Conservation (phyloP, 2,888 invertebrate species). For the Heliconius aoede region DNA sequence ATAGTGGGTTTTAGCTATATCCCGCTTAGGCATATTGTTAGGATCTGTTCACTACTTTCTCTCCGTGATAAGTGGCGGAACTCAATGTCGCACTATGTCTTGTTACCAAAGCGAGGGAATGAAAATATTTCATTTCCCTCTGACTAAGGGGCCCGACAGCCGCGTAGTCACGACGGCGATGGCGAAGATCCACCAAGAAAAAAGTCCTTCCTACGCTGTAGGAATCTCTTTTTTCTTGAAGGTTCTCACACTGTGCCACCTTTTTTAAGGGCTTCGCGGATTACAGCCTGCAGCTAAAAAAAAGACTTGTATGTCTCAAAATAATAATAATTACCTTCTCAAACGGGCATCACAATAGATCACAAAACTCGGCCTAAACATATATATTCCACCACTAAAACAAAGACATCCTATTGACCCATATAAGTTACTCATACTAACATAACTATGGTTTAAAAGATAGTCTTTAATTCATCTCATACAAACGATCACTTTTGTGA, state of each 20-base stretch:
- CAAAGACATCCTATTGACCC: background rate
- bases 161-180: no score
- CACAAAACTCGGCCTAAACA: background rate
- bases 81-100: background rate
- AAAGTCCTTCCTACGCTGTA: no score
- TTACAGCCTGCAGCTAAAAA: no score
- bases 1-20: background rate
- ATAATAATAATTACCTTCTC: background rate
- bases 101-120: background rate
- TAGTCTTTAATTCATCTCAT: constrained; percentile 12
- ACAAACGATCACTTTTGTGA: constrained; percentile 9
- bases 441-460: background rate
- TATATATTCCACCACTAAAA: background rate
- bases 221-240: no score
- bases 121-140: background rate
- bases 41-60: background rate
- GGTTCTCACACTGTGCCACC: no score
- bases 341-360: background rate
- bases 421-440: background rate
- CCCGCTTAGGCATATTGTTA: background rate
- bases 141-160: no score
- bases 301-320: background rate
- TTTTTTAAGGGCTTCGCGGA: no score
- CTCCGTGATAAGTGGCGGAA: background rate
- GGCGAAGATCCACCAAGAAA: no score